Conservation (phyloP, 2,888 invertebrate genomes). For the Apotomis turbidana region DNA sequence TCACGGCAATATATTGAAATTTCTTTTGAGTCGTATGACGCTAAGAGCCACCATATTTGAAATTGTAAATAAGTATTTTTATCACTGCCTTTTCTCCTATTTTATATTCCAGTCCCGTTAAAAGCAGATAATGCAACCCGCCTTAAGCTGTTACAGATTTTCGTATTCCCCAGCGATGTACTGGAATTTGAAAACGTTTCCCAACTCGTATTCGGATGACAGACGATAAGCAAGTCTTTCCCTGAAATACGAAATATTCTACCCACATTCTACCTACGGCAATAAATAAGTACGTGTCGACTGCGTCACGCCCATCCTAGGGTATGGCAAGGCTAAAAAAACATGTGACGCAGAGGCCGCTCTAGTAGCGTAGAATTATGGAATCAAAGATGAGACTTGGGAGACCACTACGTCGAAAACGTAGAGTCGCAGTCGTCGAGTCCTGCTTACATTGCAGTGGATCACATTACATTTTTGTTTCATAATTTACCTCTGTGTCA, state of each 20-base stretch:
- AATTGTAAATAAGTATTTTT: background rate
- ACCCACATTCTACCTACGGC: slow-evolving; percentile 12
- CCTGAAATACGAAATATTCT: background rate
- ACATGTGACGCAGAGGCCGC: no score
- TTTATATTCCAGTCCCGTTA: slow-evolving; percentile 5
- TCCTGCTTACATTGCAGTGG: no score
- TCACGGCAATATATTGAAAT: background rate
- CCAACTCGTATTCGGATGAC: slow-evolving; percentile 16
- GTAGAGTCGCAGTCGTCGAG: no score
- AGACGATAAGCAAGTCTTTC: slow-evolving; percentile 23
- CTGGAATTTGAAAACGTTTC: slow-evolving; percentile 23
- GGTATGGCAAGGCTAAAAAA: no score
- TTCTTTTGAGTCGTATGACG: background rate
- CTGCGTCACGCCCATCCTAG: no score
- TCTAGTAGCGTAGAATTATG: no score
- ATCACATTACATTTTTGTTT: no score
- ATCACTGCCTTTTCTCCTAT: background rate
- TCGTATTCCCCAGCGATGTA: slow-evolving; percentile 7
- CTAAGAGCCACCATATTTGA: background rate
- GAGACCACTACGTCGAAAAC: no score
- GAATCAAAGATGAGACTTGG: no score
- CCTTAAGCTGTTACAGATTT: slow-evolving; percentile 8
- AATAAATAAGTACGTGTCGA: no score
- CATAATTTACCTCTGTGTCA: no score
- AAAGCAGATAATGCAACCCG: slow-evolving; percentile 11